Evolutionary conservation across 2,888 invertebrate genomes (phyloP).

Genomic region (Eupithecia pulchellata): DNA sequence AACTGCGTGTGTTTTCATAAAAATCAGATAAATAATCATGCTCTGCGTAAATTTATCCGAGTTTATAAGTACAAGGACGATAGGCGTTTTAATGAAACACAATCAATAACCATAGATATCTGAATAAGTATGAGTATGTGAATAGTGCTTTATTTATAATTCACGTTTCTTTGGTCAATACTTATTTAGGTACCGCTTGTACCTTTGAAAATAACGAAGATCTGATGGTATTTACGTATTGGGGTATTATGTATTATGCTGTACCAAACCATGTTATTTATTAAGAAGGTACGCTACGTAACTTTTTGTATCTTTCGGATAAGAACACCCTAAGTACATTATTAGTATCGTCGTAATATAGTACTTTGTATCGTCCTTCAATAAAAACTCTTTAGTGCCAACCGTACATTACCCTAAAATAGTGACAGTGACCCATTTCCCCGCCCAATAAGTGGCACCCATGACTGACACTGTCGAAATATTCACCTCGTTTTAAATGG

Average conservation of each 20-base stretch:
- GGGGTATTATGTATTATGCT: too few relatives aligned
- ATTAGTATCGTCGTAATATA: too few relatives aligned
- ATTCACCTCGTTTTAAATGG: slow-evolving; percentile 40
- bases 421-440: slow-evolving; percentile 2
- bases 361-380: not conserved
- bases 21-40: slow-evolving; percentile 38
- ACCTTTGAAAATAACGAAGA: too few relatives aligned
- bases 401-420: not conserved
- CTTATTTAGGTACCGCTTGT: too few relatives aligned
- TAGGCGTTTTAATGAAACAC: not conserved
- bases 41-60: slow-evolving; percentile 19
- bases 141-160: too few relatives aligned
- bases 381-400: not conserved
- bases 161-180: too few relatives aligned
- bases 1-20: slow-evolving; percentile 32
- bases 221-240: too few relatives aligned
- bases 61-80: not conserved
- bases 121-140: too few relatives aligned
- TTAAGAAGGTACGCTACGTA: too few relatives aligned
- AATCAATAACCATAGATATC: not conserved
- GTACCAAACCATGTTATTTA: too few relatives aligned
- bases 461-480: slow-evolving; percentile 9
- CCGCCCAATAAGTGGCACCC: slow-evolving; percentile 4
- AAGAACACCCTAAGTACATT: not conserved
- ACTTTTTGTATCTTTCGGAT: too few relatives aligned